A percentile compares a stretch with the other conserved stretches of the same genome.
Evolutionary conservation across 2,797 vertebrate species (phyloP).

Genomic region (Chelmon rostratus): DNA sequence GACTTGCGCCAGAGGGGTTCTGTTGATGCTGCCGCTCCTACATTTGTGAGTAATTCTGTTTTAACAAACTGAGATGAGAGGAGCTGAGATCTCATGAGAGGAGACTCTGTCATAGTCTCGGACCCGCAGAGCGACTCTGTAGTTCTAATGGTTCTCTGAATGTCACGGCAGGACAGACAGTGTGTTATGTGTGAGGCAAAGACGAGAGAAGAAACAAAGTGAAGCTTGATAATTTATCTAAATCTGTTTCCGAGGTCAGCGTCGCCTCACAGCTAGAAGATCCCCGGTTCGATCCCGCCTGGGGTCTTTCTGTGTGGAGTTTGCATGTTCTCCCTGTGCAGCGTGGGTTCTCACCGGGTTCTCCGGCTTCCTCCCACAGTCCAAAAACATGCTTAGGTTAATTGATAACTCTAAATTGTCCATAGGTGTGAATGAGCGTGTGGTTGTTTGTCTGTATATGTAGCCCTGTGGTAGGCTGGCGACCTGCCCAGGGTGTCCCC

Average conservation of each 20-base stretch:
- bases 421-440: too few relatives aligned
- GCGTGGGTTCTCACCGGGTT: too few relatives aligned
- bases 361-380: too few relatives aligned
- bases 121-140: background rate
- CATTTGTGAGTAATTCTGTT: constrained; percentile 37
- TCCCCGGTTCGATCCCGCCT: too few relatives aligned
- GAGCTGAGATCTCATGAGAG: constrained; percentile 11
- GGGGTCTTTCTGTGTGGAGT: too few relatives aligned
- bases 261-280: too few relatives aligned
- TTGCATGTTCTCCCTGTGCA: too few relatives aligned
- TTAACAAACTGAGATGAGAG: constrained; percentile 32
- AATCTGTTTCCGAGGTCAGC: background rate
- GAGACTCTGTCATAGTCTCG: background rate
- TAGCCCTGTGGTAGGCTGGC: too few relatives aligned
- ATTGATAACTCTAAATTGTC: too few relatives aligned
- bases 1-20: constrained; percentile 18
- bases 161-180: background rate
- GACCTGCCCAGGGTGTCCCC: too few relatives aligned
- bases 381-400: too few relatives aligned
- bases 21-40: constrained; percentile 37
- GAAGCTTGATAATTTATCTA: background rate
- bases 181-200: background rate
- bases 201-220: background rate
- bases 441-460: too few relatives aligned
- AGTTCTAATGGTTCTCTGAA: background rate